Conservation (phyloP, 2,113 vertebrate genomes). For the Notothenia rossii region DNA sequence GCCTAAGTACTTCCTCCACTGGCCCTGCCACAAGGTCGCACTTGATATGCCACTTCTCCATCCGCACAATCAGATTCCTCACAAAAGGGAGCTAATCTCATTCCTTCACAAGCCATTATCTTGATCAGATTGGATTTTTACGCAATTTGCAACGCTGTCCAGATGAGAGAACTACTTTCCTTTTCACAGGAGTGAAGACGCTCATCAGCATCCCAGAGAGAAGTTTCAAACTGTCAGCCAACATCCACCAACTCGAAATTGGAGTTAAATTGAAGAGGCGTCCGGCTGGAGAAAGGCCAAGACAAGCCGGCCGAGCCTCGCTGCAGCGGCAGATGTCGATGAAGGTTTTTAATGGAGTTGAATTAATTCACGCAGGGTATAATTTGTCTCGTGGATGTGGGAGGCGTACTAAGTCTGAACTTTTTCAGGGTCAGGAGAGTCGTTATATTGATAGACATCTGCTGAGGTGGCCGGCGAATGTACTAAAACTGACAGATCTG, state of each 20-base stretch:
- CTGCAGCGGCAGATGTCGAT: constrained; percentile 75
- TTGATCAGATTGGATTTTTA: constrained; percentile 74
- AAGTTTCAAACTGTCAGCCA: constrained; percentile 86
- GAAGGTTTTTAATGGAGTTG: constrained; percentile 74
- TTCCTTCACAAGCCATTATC: constrained; percentile 86
- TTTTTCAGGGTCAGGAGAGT: constrained; percentile 64
- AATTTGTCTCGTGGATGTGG: constrained; percentile 67
- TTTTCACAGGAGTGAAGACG: constrained; percentile 59
- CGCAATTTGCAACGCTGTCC: constrained; percentile 65
- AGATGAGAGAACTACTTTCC: constrained; percentile 79
- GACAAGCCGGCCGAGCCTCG: constrained; percentile 66
- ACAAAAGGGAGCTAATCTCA: constrained; percentile 82
- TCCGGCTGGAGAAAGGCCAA: constrained; percentile 77
- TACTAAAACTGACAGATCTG: constrained; percentile 63
- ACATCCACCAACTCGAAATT: constrained; percentile 83
- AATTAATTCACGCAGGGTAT: constrained; percentile 72
- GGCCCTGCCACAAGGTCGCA: constrained; percentile 77
- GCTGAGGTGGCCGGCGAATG: constrained; percentile 55
- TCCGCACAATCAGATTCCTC: constrained; percentile 78
- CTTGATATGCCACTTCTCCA: constrained; percentile 76
- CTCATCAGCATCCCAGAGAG: constrained; percentile 70
- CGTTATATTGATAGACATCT: constrained; percentile 69
- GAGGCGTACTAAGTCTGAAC: constrained; percentile 51
- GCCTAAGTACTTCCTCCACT: constrained; percentile 77
- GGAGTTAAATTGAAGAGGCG: constrained; percentile 79